Evolutionary conservation across 2,797 vertebrate species (phyloP).

Genomic region (Australoheros facetus): DNA sequence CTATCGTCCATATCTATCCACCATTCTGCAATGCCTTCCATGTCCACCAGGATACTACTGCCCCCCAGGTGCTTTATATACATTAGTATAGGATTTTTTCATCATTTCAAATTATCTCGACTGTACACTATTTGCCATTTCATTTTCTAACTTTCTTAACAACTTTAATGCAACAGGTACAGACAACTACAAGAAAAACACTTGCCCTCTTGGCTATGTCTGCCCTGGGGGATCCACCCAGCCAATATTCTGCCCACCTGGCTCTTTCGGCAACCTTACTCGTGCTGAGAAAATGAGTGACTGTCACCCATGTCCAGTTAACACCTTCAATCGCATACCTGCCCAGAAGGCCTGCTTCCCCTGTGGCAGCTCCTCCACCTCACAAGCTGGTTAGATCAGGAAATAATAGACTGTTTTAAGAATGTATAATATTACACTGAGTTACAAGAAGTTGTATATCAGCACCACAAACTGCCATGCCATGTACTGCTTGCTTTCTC

Average conservation of each 20-base stretch:
- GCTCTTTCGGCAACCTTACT: conserved; percentile 82
- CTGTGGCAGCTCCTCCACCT: conserved; percentile 90
- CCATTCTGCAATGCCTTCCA: conserved; percentile 77
- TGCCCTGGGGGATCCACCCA: conserved; percentile 80
- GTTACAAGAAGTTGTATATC: background rate
- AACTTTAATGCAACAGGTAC: conserved; percentile 70
- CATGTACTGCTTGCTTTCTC: background rate
- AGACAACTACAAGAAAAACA: conserved; percentile 75
- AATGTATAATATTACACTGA: background rate
- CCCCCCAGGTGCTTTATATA: conserved; percentile 76
- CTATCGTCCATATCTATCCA: conserved; percentile 72
- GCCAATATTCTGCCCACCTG: conserved; percentile 85
- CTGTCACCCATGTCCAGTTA: conserved; percentile 86
- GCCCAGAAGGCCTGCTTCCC: conserved; percentile 89
- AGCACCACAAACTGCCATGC: background rate
- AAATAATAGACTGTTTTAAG: background rate
- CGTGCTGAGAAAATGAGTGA: conserved; percentile 65
- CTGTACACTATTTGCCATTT: background rate
- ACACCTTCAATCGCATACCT: conserved; percentile 86
- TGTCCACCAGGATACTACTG: conserved; percentile 91
- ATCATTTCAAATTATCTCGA: background rate
- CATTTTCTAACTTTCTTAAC: background rate
- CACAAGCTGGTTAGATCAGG: conserved; percentile 78
- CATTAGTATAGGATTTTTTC: background rate
- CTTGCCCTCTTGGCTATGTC: conserved; percentile 85